phyloP scores from a whole-genome alignment of 2,888 invertebrate genomes.

The Alloscopus bannaensis region DNA sequence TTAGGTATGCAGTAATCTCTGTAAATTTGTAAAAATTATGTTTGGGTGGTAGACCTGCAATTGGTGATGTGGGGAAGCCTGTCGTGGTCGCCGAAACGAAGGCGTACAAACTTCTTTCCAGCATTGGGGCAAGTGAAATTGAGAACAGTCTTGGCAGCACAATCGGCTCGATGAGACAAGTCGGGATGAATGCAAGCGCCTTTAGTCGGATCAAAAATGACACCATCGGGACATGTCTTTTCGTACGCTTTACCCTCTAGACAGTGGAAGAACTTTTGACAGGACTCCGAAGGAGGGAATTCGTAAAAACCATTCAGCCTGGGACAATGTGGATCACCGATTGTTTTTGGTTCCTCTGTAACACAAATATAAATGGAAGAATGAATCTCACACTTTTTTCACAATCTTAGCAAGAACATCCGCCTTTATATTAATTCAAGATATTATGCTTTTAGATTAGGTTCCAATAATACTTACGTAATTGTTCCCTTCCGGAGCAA shows the following conservation, averaged over 20 bases:
- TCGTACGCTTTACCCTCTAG: constrained; percentile 70
- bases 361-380: constrained; percentile 61
- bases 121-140: constrained; percentile 72
- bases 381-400: not conserved
- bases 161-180: constrained; percentile 67
- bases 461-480: constrained; percentile 79
- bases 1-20: no score
- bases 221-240: constrained; percentile 74
- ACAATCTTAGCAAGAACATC: no score
- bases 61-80: constrained; percentile 70
- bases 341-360: constrained; percentile 83
- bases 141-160: constrained; percentile 68
- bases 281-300: constrained; percentile 71
- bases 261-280: constrained; percentile 74
- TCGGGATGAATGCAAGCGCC: constrained; percentile 74
- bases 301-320: constrained; percentile 73
- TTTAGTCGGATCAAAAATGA: constrained; percentile 74
- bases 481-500: constrained; percentile 82
- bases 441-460: not conserved
- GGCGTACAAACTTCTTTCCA: constrained; percentile 66
- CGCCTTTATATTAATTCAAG: constrained; percentile 4
- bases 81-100: constrained; percentile 73
- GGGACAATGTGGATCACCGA: constrained; percentile 76
- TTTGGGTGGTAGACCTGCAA: constrained; percentile 68
- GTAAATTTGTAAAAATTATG: no score